These are phyloP conservation scores for Thamnaconus septentrionalis DNA, from an alignment of 2,113 vertebrate genomes.

Conservation along the genomic window DNA sequence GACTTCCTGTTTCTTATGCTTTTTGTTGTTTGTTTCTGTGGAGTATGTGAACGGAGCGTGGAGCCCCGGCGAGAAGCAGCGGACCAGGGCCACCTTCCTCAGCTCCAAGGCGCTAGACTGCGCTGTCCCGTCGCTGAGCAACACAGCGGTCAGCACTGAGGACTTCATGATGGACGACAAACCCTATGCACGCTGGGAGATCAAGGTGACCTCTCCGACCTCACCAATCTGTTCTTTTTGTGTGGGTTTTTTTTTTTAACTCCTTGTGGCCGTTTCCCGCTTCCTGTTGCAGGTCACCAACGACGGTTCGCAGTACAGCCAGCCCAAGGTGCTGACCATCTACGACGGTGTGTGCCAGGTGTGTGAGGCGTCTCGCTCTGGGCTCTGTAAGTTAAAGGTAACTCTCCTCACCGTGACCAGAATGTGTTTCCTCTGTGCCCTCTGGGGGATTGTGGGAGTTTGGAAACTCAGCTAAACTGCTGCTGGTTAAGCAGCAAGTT, in stretches of 20 bases:
- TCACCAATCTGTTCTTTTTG: not conserved
- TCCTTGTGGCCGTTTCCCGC: not conserved
- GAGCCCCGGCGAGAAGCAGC: slow-evolving; percentile 72
- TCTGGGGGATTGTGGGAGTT: no score
- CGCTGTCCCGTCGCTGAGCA: slow-evolving; percentile 71
- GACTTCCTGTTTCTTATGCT: not conserved
- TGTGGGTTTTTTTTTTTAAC: not conserved
- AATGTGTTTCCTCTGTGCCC: no score
- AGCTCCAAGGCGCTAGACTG: slow-evolving; percentile 80
- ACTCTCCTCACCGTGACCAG: slow-evolving; percentile 29
- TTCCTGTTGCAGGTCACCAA: slow-evolving; percentile 75
- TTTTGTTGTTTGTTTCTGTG: slow-evolving; percentile 1
- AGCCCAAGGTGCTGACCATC: slow-evolving; percentile 76
- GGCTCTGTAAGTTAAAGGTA: slow-evolving; percentile 88
- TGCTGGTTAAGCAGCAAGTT: no score
- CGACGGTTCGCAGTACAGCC: slow-evolving; percentile 78
- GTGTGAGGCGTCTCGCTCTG: slow-evolving; percentile 67
- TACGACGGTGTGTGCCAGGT: slow-evolving; percentile 80
- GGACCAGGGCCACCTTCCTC: slow-evolving; percentile 79
- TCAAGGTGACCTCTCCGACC: slow-evolving; percentile 69
- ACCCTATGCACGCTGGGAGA: slow-evolving; percentile 81
- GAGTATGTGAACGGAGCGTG: slow-evolving; percentile 72
- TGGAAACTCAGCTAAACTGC: no score
- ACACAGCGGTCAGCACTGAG: slow-evolving; percentile 55
- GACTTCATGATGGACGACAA: slow-evolving; percentile 75